A percentile compares a stretch with the other conserved stretches of the same genome.
Conservation (phyloP, 1,140 invertebrate genomes). For the Plutomurus gul region DNA sequence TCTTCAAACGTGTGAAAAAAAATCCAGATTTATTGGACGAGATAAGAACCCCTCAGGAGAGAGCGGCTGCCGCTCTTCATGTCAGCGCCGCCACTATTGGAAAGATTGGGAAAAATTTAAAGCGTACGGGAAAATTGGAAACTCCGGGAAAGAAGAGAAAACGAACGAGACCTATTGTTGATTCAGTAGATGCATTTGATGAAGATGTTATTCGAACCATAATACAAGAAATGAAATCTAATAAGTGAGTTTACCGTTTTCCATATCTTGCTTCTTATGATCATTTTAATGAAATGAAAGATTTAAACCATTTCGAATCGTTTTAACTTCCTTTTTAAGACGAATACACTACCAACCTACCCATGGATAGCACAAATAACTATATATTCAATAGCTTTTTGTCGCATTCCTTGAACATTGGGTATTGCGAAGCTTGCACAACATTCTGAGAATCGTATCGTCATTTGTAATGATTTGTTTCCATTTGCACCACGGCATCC, state of each 20-base stretch:
- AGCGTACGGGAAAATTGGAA: conserved; percentile 47
- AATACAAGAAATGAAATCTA: conserved; percentile 46
- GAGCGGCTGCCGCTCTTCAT: conserved; percentile 45
- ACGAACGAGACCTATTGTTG: conserved; percentile 44
- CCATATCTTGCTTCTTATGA: neutral
- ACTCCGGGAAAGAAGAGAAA: conserved; percentile 47
- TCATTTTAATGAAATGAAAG: neutral
- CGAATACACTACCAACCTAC: too few species aligned
- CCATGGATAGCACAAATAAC: too few species aligned
- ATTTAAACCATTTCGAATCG: neutral
- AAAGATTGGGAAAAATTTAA: conserved; percentile 49
- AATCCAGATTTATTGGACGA: conserved; percentile 43
- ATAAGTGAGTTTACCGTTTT: conserved; percentile 22
- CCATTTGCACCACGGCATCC: too few species aligned
- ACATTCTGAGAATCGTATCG: too few species aligned
- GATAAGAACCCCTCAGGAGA: conserved; percentile 43
- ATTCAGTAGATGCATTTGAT: conserved; percentile 41
- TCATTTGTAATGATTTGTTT: too few species aligned
- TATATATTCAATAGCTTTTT: too few species aligned
- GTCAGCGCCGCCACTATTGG: conserved; percentile 45
- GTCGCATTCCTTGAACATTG: too few species aligned
- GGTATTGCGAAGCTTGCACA: too few species aligned
- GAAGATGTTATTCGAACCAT: conserved; percentile 48
- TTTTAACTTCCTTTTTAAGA: neutral
- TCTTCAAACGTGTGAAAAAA: conserved; percentile 47